Percentiles rank a stretch among this genome's conserved stretches.
These are phyloP conservation scores for Drosophila fungiperda DNA, from an alignment of 2,888 invertebrate genomes.

Conservation along the genomic window DNA sequence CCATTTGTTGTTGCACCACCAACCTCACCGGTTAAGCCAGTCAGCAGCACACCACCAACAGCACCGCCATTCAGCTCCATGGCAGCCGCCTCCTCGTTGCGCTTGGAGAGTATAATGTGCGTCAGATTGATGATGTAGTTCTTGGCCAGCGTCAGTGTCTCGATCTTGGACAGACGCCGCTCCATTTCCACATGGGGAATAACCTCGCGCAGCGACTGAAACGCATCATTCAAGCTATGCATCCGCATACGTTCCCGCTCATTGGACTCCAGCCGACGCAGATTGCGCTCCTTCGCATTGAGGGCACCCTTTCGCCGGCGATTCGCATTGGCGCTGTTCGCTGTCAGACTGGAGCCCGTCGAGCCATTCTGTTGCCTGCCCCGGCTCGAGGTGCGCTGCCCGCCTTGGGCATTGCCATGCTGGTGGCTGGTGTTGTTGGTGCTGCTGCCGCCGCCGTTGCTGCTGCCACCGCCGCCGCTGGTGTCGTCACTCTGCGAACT, in stretches of 20 bases:
- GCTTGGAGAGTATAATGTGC: slow-evolving; percentile 93
- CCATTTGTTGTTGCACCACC: slow-evolving; percentile 39
- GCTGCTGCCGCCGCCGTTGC: slow-evolving; percentile 82
- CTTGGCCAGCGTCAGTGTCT: slow-evolving; percentile 94
- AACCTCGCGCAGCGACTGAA: slow-evolving; percentile 93
- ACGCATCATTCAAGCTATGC: slow-evolving; percentile 96
- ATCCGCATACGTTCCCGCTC: slow-evolving; percentile 96
- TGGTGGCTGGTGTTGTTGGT: slow-evolving; percentile 62
- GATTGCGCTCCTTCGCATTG: slow-evolving; percentile 93
- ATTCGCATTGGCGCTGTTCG: slow-evolving; percentile 73
- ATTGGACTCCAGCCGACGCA: slow-evolving; percentile 94
- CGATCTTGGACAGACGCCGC: slow-evolving; percentile 93
- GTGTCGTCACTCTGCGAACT: slow-evolving; percentile 85
- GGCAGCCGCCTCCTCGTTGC: slow-evolving; percentile 85
- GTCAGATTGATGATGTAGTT: slow-evolving; percentile 96
- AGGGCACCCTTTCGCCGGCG: slow-evolving; percentile 91
- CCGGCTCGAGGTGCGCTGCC: slow-evolving; percentile 76
- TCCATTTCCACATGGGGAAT: slow-evolving; percentile 95
- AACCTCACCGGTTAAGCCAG: slow-evolving; percentile 52
- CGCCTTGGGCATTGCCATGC: slow-evolving; percentile 35
- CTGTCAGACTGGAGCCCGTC: slow-evolving; percentile 16
- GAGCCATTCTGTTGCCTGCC: slow-evolving; percentile 67
- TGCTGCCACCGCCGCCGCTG: slow-evolving; percentile 84
- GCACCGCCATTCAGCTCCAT: slow-evolving; percentile 79
- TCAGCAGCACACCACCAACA: slow-evolving; percentile 67